These are phyloP conservation scores for Anarrhichthys ocellatus DNA, from an alignment of 2,113 vertebrate genomes.

Conservation along the genomic window DNA sequence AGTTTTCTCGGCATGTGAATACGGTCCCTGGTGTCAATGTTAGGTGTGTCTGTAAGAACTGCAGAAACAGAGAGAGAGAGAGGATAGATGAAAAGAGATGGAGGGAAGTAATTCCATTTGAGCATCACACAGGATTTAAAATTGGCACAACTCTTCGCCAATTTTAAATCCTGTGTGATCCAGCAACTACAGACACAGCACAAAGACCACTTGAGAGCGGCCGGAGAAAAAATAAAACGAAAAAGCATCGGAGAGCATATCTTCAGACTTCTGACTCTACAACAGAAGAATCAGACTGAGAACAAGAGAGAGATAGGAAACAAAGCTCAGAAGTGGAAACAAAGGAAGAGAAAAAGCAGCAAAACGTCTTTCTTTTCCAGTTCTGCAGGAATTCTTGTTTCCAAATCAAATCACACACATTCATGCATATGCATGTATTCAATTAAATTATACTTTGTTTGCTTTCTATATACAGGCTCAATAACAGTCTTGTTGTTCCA, in stretches of 20 bases:
- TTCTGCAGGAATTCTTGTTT: neutral
- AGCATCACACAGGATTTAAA: neutral
- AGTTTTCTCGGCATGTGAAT: slow-evolving; percentile 23
- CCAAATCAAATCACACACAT: neutral
- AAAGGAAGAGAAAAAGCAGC: neutral
- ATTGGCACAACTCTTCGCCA: neutral
- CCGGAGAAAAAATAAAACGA: neutral
- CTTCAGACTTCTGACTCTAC: neutral
- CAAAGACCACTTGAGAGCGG: slow-evolving; percentile 12
- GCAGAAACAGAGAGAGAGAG: slow-evolving; percentile 1
- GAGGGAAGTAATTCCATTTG: slow-evolving; percentile 23
- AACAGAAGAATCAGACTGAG: neutral
- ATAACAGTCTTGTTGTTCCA: neutral
- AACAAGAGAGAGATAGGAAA: neutral
- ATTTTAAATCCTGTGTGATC: slow-evolving; percentile 32
- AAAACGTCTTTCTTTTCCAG: neutral
- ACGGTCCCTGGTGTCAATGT: slow-evolving; percentile 1
- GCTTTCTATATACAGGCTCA: neutral
- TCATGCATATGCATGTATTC: neutral
- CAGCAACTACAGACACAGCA: slow-evolving; percentile 7
- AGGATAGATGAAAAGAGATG: slow-evolving; percentile 20
- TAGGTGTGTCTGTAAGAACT: slow-evolving; percentile 27
- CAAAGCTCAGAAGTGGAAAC: neutral
- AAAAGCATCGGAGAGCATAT: neutral
- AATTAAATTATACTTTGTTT: neutral